Evolutionary conservation across 2,888 invertebrate genomes (phyloP), one percentile per base, ranked within the genome.

Genomic region (Antitype chi): DNA sequence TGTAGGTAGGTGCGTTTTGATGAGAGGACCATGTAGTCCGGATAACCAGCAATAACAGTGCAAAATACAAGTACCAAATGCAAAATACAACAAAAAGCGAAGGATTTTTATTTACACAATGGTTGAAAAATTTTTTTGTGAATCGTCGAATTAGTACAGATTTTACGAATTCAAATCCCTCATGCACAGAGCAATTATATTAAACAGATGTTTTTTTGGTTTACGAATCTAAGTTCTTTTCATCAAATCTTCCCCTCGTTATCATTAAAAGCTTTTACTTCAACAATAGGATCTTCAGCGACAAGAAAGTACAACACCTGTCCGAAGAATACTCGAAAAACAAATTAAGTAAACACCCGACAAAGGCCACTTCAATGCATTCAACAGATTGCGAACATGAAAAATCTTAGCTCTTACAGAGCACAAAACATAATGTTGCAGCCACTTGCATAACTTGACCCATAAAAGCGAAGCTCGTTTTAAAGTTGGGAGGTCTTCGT

Each of bases 361-460:
- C 91, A 91, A 91, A 87, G 89, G 85, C 89, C 86, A 90, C 89
- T 95, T 92, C 90, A 93, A 90, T 90, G 93, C 93, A 93, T 94
- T 95, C 94, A 93, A 93, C 91, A 92, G 94, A 96, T 95, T 95
- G 92, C 89, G 91, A 90, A 91, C 91, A 88, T 87, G 90, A 90
- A 90, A 88, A 92, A 92, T 91, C 91, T 93, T 91, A 89, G 90
- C 91, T 90, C 92, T 89, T 88, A 80, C 85, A 86, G 84, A 88
- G 85, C 73, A 72, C 78, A 79, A 82, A 87, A 88, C 78, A 86
- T 75, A 76, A 81, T 84, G 74, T 73, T 64, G 17, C 63, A 49
- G 23, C 49, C 71, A 72, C 89, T 86, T 86, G 67, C 53, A 2
- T 76, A 78, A 73, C 15, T 17, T 53, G 86, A 88, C 13, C 81